A percentile compares a stretch with the other conserved stretches of the same genome.
These are phyloP conservation scores for Nasonovia ribisnigri DNA, from an alignment of 2,888 invertebrate genomes.

Conservation along the genomic window DNA sequence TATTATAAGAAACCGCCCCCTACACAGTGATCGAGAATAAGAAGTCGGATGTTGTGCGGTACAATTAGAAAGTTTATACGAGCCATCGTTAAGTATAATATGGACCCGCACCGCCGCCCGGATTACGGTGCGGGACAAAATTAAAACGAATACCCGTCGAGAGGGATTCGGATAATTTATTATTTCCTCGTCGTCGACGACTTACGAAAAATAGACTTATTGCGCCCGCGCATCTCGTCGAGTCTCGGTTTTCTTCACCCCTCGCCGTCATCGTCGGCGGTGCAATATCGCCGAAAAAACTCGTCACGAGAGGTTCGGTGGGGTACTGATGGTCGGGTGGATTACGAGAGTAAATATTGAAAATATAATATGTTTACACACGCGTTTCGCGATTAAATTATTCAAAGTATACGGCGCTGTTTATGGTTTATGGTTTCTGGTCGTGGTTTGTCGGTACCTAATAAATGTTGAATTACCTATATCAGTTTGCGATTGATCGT, in stretches of 20 bases:
- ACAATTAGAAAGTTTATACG: constrained; percentile 56
- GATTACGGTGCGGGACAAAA: not conserved
- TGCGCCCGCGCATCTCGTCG: not conserved
- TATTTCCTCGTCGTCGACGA: constrained; percentile 10
- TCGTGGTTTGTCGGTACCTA: not conserved
- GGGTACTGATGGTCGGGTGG: not conserved
- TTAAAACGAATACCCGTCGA: constrained; percentile 33
- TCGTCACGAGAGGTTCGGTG: not conserved
- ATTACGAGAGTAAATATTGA: not conserved
- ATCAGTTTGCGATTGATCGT: not conserved
- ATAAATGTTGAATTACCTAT: not conserved
- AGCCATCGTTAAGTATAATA: constrained; percentile 50
- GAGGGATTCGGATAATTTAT: constrained; percentile 26
- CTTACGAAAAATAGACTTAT: not conserved
- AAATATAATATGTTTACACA: not conserved
- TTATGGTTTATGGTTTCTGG: not conserved
- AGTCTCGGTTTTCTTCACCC: not conserved
- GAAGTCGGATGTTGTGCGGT: constrained; percentile 23
- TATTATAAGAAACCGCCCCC: not conserved
- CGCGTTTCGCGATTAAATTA: not conserved
- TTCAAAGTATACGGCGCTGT: not conserved
- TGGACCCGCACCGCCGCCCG: not conserved
- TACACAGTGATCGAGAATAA: constrained; percentile 17
- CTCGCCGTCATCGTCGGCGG: not conserved
- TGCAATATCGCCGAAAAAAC: not conserved